A percentile compares a stretch with the other conserved stretches of the same genome.
Evolutionary conservation across 2,797 vertebrate genomes (phyloP).

Genomic region (Anniella stebbinsi): DNA sequence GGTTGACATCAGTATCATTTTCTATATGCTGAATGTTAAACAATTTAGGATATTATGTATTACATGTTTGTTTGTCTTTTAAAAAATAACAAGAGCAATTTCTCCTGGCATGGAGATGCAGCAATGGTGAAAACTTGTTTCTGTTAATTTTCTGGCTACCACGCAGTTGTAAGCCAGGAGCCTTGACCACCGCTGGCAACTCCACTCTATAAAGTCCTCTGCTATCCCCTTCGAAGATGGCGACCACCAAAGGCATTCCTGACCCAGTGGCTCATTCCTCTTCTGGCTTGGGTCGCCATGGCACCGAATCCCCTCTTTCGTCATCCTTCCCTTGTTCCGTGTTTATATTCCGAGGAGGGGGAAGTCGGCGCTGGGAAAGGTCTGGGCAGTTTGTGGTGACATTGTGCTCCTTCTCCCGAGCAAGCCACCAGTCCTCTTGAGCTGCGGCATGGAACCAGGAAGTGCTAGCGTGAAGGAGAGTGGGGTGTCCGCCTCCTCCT

Average conservation of each 20-base stretch:
- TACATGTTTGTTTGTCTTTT: background rate
- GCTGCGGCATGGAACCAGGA: background rate
- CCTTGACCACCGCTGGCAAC: background rate
- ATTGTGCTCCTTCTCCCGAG: background rate
- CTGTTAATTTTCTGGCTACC: background rate
- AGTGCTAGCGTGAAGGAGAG: constrained; percentile 7
- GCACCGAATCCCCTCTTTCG: constrained; percentile 37
- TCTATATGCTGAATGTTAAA: background rate
- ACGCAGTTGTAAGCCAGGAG: no score
- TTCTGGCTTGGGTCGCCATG: constrained; percentile 69
- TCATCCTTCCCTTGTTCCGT: constrained; percentile 36
- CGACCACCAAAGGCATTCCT: background rate
- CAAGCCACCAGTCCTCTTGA: background rate
- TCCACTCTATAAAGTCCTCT: background rate
- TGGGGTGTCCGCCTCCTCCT: background rate
- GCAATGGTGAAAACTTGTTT: background rate
- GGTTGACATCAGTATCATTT: background rate
- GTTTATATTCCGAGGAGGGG: constrained; percentile 63
- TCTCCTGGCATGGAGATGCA: background rate
- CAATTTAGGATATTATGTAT: background rate
- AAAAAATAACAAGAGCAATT: background rate
- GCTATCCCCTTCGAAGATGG: constrained; percentile 41
- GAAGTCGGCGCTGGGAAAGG: constrained; percentile 23
- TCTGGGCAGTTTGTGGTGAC: background rate
- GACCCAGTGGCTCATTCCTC: constrained; percentile 52